These are phyloP conservation scores for Siniperca obscura DNA, from an alignment of 2,797 vertebrate species.

Conservation along the genomic window DNA sequence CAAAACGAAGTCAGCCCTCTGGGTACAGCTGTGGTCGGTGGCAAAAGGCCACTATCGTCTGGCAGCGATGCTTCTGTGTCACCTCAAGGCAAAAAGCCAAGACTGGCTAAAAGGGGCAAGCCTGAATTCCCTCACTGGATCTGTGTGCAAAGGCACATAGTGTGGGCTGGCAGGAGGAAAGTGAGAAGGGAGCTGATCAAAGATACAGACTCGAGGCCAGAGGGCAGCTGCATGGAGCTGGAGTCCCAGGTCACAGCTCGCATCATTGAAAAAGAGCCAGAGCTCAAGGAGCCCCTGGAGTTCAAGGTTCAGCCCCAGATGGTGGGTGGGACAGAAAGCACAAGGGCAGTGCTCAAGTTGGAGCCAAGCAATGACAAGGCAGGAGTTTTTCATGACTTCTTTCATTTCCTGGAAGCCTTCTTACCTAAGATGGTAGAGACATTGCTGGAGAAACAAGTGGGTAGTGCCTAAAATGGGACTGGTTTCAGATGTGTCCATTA, in stretches of 20 bases:
- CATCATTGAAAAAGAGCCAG: slow-evolving; percentile 78
- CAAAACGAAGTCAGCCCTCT: slow-evolving; percentile 38
- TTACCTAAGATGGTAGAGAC: slow-evolving; percentile 86
- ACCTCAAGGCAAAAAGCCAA: slow-evolving; percentile 69
- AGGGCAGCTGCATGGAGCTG: slow-evolving; percentile 80
- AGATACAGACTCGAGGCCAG: slow-evolving; percentile 57
- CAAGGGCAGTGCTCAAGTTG: slow-evolving; percentile 76
- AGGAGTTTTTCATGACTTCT: slow-evolving; percentile 87
- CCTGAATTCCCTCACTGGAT: slow-evolving; percentile 76
- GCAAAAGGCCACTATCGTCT: slow-evolving; percentile 77
- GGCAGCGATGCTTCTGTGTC: slow-evolving; percentile 48
- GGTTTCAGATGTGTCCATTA: background rate
- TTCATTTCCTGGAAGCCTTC: slow-evolving; percentile 90
- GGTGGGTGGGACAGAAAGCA: slow-evolving; percentile 78
- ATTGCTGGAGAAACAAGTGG: slow-evolving; percentile 60
- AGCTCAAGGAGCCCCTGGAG: slow-evolving; percentile 79
- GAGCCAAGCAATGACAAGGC: slow-evolving; percentile 69
- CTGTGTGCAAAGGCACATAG: slow-evolving; percentile 82
- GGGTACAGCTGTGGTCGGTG: slow-evolving; percentile 32
- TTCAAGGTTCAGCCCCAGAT: slow-evolving; percentile 79
- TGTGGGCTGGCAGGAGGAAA: slow-evolving; percentile 91
- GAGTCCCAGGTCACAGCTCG: slow-evolving; percentile 87
- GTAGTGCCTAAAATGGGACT: background rate
- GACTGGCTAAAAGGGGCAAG: slow-evolving; percentile 48
- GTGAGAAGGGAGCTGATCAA: slow-evolving; percentile 87